Evolutionary conservation across 2,888 invertebrate species (phyloP).

Genomic region (Dicyrtomina minuta): DNA sequence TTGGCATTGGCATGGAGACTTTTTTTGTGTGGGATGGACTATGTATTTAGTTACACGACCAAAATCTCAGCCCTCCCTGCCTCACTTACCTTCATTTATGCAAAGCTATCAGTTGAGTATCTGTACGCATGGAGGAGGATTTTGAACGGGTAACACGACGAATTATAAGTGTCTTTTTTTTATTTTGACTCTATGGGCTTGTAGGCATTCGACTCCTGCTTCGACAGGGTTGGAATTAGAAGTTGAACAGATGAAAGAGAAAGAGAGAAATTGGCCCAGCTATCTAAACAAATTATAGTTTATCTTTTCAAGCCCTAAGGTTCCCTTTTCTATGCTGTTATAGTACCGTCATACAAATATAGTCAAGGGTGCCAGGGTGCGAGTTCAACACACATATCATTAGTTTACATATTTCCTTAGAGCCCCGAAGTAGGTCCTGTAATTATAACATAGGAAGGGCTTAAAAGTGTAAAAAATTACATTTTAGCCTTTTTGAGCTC

Average conservation of each 20-base stretch:
- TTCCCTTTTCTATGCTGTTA: no score
- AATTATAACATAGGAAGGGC: not conserved
- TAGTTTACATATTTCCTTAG: no score
- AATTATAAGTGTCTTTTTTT: no score
- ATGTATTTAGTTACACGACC: not conserved
- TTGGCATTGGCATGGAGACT: not conserved
- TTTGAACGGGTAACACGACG: no score
- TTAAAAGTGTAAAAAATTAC: not conserved
- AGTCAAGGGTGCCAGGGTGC: no score
- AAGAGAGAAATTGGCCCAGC: conserved; percentile 20
- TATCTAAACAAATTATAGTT: conserved; percentile 13
- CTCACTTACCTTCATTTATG: no score
- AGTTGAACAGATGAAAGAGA: conserved; percentile 9
- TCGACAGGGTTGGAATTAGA: not conserved
- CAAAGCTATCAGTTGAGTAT: no score
- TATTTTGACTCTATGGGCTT: not conserved
- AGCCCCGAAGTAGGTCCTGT: no score
- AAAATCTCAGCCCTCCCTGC: no score
- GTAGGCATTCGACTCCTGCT: not conserved
- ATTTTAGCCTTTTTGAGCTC: not conserved
- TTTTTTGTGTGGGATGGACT: not conserved
- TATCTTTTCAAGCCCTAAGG: conserved; percentile 5
- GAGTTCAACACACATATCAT: no score
- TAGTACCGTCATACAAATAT: no score
- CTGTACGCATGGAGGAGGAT: no score